phyloP scores from a whole-genome alignment of 2,888 invertebrate species.

The Athalia cordata region DNA sequence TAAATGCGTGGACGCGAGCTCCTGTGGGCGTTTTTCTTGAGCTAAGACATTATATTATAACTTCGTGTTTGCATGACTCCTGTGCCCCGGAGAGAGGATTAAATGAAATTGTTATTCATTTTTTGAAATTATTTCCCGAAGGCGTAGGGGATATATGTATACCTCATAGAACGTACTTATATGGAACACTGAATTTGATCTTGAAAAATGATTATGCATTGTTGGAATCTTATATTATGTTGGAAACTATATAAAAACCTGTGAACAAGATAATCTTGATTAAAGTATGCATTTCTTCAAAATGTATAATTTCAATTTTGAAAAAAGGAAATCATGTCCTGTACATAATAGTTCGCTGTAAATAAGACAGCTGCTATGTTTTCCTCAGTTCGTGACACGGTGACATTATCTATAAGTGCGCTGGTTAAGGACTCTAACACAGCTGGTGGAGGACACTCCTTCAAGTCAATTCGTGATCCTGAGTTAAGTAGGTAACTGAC shows the following conservation, averaged over 20 bases:
- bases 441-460: neutral
- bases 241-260: no score
- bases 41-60: constrained; percentile 32
- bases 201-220: no score
- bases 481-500: constrained; percentile 2
- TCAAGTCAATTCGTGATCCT: neutral
- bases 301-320: no score
- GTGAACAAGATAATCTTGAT: no score
- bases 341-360: no score
- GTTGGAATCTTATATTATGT: no score
- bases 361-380: no score
- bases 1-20: constrained; percentile 19
- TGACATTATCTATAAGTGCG: neutral
- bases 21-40: constrained; percentile 35
- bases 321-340: no score
- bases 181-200: no score
- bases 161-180: neutral
- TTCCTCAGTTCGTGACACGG: no score
- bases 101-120: constrained; percentile 38
- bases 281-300: no score
- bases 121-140: constrained; percentile 5
- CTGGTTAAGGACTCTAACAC: neutral
- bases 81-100: constrained; percentile 29
- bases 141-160: constrained; percentile 12
- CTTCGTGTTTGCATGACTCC: constrained; percentile 34